Base-by-base conservation (phyloP, 2,888 invertebrate species). In the Mythimna impura region DNA sequence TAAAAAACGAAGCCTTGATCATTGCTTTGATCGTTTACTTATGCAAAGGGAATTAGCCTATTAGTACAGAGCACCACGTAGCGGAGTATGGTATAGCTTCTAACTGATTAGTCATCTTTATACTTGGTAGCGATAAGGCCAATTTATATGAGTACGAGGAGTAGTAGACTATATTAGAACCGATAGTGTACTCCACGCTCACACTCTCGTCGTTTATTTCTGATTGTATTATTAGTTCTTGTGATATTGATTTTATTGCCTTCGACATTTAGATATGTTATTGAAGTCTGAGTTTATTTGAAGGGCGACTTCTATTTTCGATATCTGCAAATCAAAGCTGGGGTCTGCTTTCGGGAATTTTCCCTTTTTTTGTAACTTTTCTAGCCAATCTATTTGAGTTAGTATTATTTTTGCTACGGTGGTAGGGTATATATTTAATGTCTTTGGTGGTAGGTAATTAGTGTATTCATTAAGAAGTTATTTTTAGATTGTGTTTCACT, bases 41-140 rank as follows among this genome's bases (percentile, higher is more conserved):
- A 25, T 62, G 7, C 4, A 50, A 30, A 6, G 17, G 10, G 8
- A 36, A n/a, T 14, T 20, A 25, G 20, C 36, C n/a, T 25, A 10
- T 30, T 30, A 30, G 30, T 30, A 22, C 9, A 17, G 3, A 50
- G 10, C 20, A 7, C 20, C 14, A 3, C 10, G 22, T 30, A 76
- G 75, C 22, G 7, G 2, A 66, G 61, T 60, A 43, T 20, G 47
- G 17, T 70, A 22, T 34, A 43, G 58, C 54, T 30, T 55, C 12
- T 47, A 22, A 30, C 30, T 68, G 52, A 61, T 22, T 4, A 76
- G 14, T 30, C 36, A 61, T 7, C 87, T 83, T 90, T 89, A 89
- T 84, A 86, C 80, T 82, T 81, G 78, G 80, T 73, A 64, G 85
- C 84, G 93, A 93, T 93, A 93, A 91, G 86, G 84, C 78, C 86